Evolutionary conservation across 2,888 invertebrate species (phyloP), one percentile per base, ranked within the genome.

Genomic region (Hyles lineata): DNA sequence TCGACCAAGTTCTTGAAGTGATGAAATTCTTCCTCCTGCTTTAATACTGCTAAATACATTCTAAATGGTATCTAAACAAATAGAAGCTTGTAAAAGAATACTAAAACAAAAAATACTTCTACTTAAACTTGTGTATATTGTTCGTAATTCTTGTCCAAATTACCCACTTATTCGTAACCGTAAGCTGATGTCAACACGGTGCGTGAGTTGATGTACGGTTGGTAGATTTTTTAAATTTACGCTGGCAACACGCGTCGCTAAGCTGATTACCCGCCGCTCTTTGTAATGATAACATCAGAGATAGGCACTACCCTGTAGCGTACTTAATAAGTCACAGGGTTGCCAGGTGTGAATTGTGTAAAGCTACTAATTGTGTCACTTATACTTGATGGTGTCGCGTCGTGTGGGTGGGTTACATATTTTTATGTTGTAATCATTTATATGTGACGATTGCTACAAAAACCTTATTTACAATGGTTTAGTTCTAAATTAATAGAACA

Each of bases 241-340:
- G 21, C 62, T 63, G 62, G 67, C 32, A 63, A 63, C 71, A 72
- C 72, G 72, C 67, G 67, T 67, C 58, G 29, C 55, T 75, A 74
- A 74, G 74, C 74, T 74, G 77, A 77, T 75, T 77, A 77, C 73
- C 73, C 75, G 67, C 73, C 74, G 72, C 72, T 72, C 63, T 67
- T 75, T 70, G 72, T 70, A 60, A 71, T 73, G 74, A 75, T 75
- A 75, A 73, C 74, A 73, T 74, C 71, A 74, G 72, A 69, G 55
- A 73, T 67, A 72, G 58, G 55, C 67, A 23, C 55, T 58, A 59
- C 43, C 60, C 59, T 60, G 70, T 60, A 43, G 72, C 67, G 59
- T 69, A 58, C 67, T 58, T 58, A 55, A 72, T 67, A 67, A 55
- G 15, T 63, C 35, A n/a, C 19, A 43, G 72, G 72, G 72, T 72